A percentile compares a stretch with the other conserved stretches of the same genome.
Conservation (phyloP, 2,113 vertebrate species). For the Charina bottae region DNA sequence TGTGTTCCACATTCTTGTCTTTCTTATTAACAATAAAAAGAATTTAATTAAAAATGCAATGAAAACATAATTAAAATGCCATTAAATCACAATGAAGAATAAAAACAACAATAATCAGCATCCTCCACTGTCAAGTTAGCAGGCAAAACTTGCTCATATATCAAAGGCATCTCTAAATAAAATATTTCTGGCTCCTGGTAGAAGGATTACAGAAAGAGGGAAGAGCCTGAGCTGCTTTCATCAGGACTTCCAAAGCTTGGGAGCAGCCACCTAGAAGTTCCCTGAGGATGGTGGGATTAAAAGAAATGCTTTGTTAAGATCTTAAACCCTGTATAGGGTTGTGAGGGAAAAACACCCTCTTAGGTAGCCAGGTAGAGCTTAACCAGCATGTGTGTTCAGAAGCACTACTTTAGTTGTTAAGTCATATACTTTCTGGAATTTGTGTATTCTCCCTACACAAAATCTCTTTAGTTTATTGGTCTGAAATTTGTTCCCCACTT, state of each 20-base stretch:
- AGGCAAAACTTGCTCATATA: not conserved
- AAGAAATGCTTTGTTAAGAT: not conserved
- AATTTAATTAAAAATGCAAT: not conserved
- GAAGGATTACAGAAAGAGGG: not conserved
- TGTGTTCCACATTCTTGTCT: not conserved
- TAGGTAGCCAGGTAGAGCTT: not conserved
- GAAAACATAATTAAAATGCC: not conserved
- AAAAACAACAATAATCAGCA: not conserved
- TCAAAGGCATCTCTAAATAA: not conserved
- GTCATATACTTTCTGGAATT: not conserved
- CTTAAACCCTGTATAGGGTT: not conserved
- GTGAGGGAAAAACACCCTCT: not conserved
- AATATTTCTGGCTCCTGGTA: not conserved
- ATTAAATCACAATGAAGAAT: not conserved
- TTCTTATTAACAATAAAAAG: not conserved
- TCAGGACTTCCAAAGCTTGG: not conserved
- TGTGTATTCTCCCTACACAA: not conserved
- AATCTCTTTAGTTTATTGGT: not conserved
- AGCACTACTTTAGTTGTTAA: not conserved
- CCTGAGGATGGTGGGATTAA: not conserved
- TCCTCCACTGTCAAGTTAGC: not conserved
- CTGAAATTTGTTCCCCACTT: not conserved
- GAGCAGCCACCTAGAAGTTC: not conserved
- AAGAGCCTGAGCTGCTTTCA: not conserved
- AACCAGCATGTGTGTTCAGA: not conserved